Evolutionary conservation across 1,140 invertebrate genomes (phyloP).

Genomic region (Akabosia matsudoensis): DNA sequence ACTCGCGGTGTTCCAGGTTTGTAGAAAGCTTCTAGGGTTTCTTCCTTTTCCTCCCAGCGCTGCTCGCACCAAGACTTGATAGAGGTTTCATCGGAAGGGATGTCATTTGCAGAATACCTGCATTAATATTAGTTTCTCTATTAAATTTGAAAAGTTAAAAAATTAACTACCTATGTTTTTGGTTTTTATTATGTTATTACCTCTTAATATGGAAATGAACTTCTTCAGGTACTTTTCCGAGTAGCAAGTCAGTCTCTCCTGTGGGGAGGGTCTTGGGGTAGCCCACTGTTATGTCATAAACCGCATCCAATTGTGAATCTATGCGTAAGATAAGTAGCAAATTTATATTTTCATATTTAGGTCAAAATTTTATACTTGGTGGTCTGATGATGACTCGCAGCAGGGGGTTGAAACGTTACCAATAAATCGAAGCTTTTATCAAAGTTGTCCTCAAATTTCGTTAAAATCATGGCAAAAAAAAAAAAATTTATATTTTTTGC

Average conservation of each 20-base stretch:
- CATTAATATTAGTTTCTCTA: background rate
- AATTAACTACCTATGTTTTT: slow-evolving; percentile 17
- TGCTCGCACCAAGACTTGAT: slow-evolving; percentile 66
- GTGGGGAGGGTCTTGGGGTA: slow-evolving; percentile 68
- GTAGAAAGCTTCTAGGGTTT: slow-evolving; percentile 52
- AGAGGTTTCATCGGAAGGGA: slow-evolving; percentile 60
- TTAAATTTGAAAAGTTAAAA: slow-evolving; percentile 37
- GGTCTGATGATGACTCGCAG: no score
- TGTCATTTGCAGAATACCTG: no score
- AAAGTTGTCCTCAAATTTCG: no score
- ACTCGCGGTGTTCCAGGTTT: slow-evolving; percentile 44
- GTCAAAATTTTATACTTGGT: background rate
- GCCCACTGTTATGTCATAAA: slow-evolving; percentile 76
- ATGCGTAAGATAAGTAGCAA: slow-evolving; percentile 6
- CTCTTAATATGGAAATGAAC: slow-evolving; percentile 72
- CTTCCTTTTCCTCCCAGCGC: slow-evolving; percentile 70
- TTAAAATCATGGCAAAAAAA: slow-evolving; percentile 17
- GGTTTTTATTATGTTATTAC: slow-evolving; percentile 52
- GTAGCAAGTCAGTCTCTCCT: slow-evolving; percentile 64
- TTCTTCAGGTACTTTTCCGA: slow-evolving; percentile 66
- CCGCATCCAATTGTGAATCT: slow-evolving; percentile 62
- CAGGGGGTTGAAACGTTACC: no score
- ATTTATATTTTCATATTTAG: slow-evolving; percentile 27
- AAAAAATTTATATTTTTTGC: slow-evolving; percentile 17
- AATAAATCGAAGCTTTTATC: no score